Evolutionary conservation across 2,888 invertebrate genomes (phyloP).

Genomic region (Heteromyza rotundicornis): DNA sequence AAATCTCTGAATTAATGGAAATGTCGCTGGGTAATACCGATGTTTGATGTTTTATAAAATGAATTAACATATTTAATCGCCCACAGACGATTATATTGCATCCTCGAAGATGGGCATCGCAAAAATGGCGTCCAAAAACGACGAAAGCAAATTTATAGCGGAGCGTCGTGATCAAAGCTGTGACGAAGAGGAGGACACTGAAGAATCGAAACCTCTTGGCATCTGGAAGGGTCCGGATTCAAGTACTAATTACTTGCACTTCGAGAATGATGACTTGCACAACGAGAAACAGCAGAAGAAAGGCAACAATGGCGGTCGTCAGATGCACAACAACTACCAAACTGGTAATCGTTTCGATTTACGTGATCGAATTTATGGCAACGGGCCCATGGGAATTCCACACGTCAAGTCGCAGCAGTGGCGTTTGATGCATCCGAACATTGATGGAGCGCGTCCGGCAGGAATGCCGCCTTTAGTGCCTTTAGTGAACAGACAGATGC

Average conservation of each 20-base stretch:
- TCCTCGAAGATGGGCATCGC: conserved; percentile 24
- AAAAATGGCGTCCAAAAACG: conserved; percentile 8
- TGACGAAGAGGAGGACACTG: conserved; percentile 19
- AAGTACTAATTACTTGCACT: conserved; percentile 27
- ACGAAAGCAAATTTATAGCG: conserved; percentile 22
- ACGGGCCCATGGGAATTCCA: conserved; percentile 10
- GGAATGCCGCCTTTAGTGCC: conserved; percentile 43
- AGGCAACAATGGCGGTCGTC: background rate
- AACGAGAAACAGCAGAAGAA: background rate
- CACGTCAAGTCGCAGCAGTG: conserved; percentile 32
- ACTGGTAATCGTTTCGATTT: conserved; percentile 25
- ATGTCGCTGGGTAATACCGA: conserved; percentile 33
- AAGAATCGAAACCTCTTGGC: background rate
- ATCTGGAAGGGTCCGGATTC: conserved; percentile 36
- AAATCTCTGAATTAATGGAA: conserved; percentile 31
- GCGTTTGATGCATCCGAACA: conserved; percentile 39
- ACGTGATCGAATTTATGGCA: conserved; percentile 28
- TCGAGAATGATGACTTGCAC: conserved; percentile 24
- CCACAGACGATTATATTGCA: conserved; percentile 21
- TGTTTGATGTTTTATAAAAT: background rate
- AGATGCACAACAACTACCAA: background rate
- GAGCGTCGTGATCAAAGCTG: conserved; percentile 29
- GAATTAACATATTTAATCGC: background rate
- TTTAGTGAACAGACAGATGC: conserved; percentile 13
- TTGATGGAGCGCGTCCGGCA: conserved; percentile 36